phyloP scores from a whole-genome alignment of 2,797 vertebrate genomes.

The Pyrocephalus nanus region DNA sequence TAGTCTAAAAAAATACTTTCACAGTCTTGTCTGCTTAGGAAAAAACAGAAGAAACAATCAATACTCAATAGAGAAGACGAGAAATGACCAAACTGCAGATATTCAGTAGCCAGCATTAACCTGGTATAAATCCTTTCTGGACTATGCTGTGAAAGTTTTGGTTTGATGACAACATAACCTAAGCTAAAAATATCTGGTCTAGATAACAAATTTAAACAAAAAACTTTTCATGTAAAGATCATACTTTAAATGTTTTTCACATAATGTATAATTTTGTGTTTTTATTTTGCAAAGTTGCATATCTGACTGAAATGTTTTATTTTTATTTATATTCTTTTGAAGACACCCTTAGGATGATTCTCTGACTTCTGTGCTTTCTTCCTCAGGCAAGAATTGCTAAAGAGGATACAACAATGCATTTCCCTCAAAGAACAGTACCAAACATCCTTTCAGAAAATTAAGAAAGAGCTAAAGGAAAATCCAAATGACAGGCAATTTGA shows the following conservation, averaged over 20 bases:
- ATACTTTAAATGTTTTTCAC: background rate
- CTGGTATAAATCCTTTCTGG: background rate
- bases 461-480: conserved; percentile 74
- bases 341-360: background rate
- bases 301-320: background rate
- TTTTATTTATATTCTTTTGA: background rate
- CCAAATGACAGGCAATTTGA: conserved; percentile 77
- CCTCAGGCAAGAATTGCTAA: conserved; percentile 78
- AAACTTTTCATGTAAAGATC: background rate
- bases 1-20: background rate
- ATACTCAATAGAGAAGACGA: background rate
- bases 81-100: background rate
- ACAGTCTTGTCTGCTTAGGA: background rate
- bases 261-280: background rate
- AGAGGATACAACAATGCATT: conserved; percentile 77
- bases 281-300: background rate
- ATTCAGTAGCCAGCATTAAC: background rate
- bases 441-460: conserved; percentile 77
- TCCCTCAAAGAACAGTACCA: conserved; percentile 80
- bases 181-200: background rate
- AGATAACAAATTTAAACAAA: background rate
- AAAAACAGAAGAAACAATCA: background rate
- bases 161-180: background rate
- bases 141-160: background rate
- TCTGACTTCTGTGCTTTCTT: background rate